phyloP scores from a whole-genome alignment of 1,140 invertebrate species.

The Campoletis sonorensis region DNA sequence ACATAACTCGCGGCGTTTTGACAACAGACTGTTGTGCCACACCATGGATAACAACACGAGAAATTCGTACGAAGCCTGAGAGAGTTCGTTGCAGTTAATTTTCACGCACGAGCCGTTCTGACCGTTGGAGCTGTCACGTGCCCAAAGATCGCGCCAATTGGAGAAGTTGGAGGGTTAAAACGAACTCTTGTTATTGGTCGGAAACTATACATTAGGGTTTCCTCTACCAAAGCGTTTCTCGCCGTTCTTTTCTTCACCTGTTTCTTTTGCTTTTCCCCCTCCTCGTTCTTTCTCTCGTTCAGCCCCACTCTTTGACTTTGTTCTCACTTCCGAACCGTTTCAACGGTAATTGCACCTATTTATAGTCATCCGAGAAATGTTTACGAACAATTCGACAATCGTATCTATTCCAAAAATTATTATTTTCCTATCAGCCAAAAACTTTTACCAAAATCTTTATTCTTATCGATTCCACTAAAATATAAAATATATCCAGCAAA shows the following conservation, averaged over 20 bases:
- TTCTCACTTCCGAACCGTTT: slow-evolving; percentile 11
- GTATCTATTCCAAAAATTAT: no score
- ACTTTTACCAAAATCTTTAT: no score
- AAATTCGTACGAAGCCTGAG: neutral
- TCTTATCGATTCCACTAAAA: no score
- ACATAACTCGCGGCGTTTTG: slow-evolving; percentile 42
- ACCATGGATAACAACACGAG: neutral
- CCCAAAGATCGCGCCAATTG: slow-evolving; percentile 50
- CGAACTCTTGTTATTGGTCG: slow-evolving; percentile 42
- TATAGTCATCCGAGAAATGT: neutral
- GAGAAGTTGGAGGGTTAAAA: slow-evolving; percentile 20
- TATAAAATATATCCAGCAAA: no score
- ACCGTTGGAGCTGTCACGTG: slow-evolving; percentile 58
- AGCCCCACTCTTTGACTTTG: neutral
- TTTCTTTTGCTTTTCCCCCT: neutral
- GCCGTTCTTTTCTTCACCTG: slow-evolving; percentile 10
- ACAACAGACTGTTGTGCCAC: slow-evolving; percentile 40
- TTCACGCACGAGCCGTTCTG: slow-evolving; percentile 56
- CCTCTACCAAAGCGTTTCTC: neutral
- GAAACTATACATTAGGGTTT: neutral
- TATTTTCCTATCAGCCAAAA: no score
- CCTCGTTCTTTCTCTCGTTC: neutral
- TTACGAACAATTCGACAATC: no score
- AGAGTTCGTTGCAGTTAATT: slow-evolving; percentile 37
- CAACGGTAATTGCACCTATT: slow-evolving; percentile 22